Conservation (phyloP, 2,113 vertebrate genomes). For the Halichoerus grypus region DNA sequence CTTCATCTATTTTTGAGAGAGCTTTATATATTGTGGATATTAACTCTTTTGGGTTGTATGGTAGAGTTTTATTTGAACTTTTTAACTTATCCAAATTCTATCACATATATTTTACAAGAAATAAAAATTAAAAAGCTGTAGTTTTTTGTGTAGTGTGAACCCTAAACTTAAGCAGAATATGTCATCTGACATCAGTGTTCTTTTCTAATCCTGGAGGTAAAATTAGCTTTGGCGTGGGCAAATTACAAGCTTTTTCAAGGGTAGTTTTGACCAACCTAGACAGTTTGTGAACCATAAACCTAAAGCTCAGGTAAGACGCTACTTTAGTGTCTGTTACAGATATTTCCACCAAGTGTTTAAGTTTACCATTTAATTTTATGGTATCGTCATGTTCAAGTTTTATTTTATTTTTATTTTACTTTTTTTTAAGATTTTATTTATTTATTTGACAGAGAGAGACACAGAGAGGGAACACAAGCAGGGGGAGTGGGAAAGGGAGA, state of each 20-base stretch:
- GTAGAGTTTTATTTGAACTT: not conserved
- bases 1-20: conserved; percentile 2
- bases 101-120: not conserved
- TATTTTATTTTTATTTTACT: not conserved
- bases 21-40: not conserved
- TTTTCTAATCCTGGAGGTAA: not conserved
- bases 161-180: not conserved
- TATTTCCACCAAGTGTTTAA: not conserved
- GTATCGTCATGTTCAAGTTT: not conserved
- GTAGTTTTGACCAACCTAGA: conserved; percentile 3
- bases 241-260: not conserved
- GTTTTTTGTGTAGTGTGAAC: not conserved
- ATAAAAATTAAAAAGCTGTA: not conserved
- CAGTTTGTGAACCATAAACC: not conserved
- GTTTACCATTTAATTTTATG: conserved; percentile 23
- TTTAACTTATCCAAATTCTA: conserved; percentile 10
- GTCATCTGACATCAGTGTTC: not conserved
- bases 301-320: not conserved
- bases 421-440: no score
- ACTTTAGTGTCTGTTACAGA: not conserved
- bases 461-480: no score
- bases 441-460: no score
- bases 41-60: not conserved
- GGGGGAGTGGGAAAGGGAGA: no score
- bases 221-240: not conserved